These are phyloP conservation scores for Empis livida DNA, from an alignment of 2,888 invertebrate genomes.

Conservation along the genomic window DNA sequence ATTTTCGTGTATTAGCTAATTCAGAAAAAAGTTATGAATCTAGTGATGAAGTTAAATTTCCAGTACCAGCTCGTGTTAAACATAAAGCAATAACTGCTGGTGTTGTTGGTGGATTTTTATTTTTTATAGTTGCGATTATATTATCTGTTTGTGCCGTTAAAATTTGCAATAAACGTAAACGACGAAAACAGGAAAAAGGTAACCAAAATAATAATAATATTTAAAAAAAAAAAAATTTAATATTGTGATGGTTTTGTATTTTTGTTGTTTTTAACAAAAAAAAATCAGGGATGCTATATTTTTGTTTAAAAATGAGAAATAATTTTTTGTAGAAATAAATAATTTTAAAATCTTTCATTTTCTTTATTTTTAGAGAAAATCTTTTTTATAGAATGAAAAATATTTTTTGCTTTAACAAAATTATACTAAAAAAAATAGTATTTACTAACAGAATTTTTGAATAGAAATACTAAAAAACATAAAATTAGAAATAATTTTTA, in stretches of 20 bases:
- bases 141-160: slow-evolving; percentile 94
- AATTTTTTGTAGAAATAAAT: too few species aligned
- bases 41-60: slow-evolving; percentile 78
- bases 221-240: background rate
- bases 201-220: slow-evolving; percentile 26
- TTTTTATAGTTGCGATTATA: slow-evolving; percentile 95
- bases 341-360: too few species aligned
- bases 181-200: slow-evolving; percentile 98
- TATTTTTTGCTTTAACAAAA: too few species aligned
- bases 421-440: too few species aligned
- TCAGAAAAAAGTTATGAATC: slow-evolving; percentile 75
- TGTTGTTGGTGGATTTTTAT: slow-evolving; percentile 90
- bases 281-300: background rate
- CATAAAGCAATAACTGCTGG: slow-evolving; percentile 94
- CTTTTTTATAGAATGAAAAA: too few species aligned
- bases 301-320: background rate
- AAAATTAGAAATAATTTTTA: too few species aligned
- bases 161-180: slow-evolving; percentile 93
- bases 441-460: too few species aligned
- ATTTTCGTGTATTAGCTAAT: slow-evolving; percentile 83
- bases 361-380: too few species aligned
- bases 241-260: slow-evolving; percentile 28
- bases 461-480: too few species aligned
- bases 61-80: slow-evolving; percentile 81
- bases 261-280: slow-evolving; percentile 12